phyloP scores from a whole-genome alignment of 2,113 vertebrate species.

The Antechinus stuartii region DNA sequence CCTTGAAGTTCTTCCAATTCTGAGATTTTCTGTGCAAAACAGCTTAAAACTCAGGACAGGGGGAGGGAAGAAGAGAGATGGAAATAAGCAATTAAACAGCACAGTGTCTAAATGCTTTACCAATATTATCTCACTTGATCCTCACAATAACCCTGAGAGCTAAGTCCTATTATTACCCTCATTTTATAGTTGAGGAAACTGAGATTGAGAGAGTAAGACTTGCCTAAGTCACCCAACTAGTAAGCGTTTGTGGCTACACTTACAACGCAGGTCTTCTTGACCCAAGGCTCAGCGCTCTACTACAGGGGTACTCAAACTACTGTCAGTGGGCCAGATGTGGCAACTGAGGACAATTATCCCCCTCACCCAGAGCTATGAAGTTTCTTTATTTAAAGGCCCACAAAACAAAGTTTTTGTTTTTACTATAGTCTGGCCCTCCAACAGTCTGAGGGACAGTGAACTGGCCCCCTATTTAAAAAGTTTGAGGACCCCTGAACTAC shows the following conservation, averaged over 20 bases:
- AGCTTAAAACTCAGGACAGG: neutral
- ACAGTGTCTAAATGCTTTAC: neutral
- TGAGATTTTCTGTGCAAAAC: neutral
- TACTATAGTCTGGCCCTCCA: too few relatives aligned
- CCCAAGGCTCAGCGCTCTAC: neutral
- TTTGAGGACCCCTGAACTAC: neutral
- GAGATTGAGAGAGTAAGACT: neutral
- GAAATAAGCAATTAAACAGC: neutral
- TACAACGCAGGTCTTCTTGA: neutral
- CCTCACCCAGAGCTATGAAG: too few relatives aligned
- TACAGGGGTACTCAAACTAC: neutral
- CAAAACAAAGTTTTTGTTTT: too few relatives aligned
- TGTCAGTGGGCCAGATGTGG: too few relatives aligned
- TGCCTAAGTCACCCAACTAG: neutral
- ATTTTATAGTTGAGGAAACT: neutral
- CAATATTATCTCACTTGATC: neutral
- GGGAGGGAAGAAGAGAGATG: neutral
- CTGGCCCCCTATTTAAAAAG: too few relatives aligned
- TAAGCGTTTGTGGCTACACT: neutral
- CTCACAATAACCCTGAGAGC: neutral
- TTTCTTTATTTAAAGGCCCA: too few relatives aligned
- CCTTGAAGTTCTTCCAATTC: neutral
- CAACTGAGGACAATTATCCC: too few relatives aligned
- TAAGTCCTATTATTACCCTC: neutral
- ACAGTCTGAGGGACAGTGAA: too few relatives aligned